Conservation (phyloP, 1,140 invertebrate genomes). For the Aporrectodea caliginosa region DNA sequence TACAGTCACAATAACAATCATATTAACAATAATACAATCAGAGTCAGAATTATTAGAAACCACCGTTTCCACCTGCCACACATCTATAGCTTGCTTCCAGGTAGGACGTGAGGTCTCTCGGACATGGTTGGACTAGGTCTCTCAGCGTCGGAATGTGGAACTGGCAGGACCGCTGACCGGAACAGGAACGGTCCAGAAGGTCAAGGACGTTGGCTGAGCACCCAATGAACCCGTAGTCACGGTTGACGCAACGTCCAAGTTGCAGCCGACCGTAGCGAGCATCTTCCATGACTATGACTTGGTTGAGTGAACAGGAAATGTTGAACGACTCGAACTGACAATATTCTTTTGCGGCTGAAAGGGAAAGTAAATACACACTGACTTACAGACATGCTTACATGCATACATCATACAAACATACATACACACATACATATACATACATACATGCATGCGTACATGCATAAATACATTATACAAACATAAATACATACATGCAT, state of each 20-base stretch:
- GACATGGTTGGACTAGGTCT: constrained; percentile 20
- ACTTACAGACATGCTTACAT: too few species aligned
- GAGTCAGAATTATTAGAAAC: too few species aligned
- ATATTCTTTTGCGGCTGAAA: constrained; percentile 15
- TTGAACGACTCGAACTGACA: constrained; percentile 21
- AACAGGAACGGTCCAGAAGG: constrained; percentile 16
- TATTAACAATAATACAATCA: too few species aligned
- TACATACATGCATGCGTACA: too few species aligned
- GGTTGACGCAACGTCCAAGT: constrained; percentile 12
- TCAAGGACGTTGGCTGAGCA: constrained; percentile 14
- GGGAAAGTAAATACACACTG: too few species aligned
- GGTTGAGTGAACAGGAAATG: neutral
- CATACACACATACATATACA: too few species aligned
- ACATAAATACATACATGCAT: too few species aligned
- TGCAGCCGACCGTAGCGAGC: constrained; percentile 18
- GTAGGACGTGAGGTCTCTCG: constrained; percentile 24
- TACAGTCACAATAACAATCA: too few species aligned
- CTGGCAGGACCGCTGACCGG: neutral
- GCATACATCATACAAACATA: too few species aligned
- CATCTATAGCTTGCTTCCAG: constrained; percentile 17
- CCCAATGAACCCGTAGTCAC: constrained; percentile 19
- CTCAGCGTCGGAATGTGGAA: constrained; percentile 6
- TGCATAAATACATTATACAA: too few species aligned
- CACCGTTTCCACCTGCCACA: constrained; percentile 19
- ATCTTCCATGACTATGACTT: constrained; percentile 15